Conservation (phyloP, 92 coral and sea anemone species). For the Umimayanthus chanpuru region DNA sequence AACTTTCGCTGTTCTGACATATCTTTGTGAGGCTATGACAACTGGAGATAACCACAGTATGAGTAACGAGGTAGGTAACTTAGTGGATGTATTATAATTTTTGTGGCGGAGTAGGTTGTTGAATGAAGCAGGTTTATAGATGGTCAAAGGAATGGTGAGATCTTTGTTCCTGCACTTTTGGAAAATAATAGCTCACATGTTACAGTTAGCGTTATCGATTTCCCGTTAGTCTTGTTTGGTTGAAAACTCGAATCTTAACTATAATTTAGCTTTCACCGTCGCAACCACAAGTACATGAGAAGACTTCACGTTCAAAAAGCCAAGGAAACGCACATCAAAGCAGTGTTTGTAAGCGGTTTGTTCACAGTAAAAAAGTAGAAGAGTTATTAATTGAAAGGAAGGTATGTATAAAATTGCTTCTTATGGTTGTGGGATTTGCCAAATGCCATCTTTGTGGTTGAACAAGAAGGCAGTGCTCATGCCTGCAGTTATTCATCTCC, state of each 20-base stretch:
- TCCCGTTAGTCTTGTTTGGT: neutral
- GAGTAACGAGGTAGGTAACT: conserved; percentile 29
- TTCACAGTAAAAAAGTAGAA: neutral
- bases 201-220: neutral
- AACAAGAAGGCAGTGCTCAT: neutral
- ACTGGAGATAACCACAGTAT: conserved; percentile 4
- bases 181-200: neutral
- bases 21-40: conserved; percentile 33
- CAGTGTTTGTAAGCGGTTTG: neutral
- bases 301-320: neutral
- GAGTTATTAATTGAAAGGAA: neutral
- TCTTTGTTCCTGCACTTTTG: neutral
- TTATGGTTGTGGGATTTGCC: neutral
- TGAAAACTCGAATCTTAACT: neutral
- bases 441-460: neutral
- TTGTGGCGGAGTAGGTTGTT: neutral
- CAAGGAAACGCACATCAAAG: too few relatives aligned
- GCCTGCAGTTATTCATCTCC: neutral
- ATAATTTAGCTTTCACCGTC: neutral
- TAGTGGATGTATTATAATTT: neutral
- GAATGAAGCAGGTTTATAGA: neutral
- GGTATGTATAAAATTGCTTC: neutral
- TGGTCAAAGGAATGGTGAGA: neutral
- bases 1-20: neutral
- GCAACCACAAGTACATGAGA: neutral